Percentiles rank a stretch among this genome's conserved stretches.
Evolutionary conservation across 2,113 vertebrate genomes (phyloP).

Genomic region (Atrichornis clamosus): DNA sequence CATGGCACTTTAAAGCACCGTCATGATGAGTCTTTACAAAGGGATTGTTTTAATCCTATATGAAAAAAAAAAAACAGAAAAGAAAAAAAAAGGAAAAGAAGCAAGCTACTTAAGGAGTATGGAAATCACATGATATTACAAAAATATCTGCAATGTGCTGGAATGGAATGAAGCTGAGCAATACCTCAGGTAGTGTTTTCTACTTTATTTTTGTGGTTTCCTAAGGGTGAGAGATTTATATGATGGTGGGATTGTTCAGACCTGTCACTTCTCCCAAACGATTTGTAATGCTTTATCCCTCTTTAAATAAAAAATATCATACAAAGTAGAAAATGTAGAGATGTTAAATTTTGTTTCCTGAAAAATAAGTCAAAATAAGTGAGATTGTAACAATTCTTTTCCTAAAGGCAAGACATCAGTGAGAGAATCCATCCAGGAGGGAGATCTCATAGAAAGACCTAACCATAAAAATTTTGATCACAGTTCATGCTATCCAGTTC

Average conservation of each 20-base stretch:
- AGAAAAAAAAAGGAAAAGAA: not conserved
- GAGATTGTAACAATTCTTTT: not conserved
- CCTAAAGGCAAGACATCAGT: not conserved
- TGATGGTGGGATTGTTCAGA: not conserved
- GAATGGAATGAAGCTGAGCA: not conserved
- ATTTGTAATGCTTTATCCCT: not conserved
- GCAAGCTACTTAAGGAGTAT: not conserved
- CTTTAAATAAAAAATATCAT: not conserved
- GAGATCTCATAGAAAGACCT: not conserved
- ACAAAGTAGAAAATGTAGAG: not conserved
- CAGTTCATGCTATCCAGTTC: not conserved
- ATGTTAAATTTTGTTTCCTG: not conserved
- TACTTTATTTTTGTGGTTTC: not conserved
- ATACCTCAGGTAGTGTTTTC: not conserved
- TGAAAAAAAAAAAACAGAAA: not conserved
- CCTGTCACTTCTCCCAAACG: not conserved
- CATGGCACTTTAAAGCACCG: not conserved
- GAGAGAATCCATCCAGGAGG: not conserved
- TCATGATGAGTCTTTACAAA: not conserved
- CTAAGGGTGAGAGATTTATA: not conserved
- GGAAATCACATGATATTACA: not conserved
- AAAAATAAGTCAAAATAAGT: not conserved
- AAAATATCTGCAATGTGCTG: not conserved
- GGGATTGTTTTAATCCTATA: conserved; percentile 11
- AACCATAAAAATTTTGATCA: not conserved